Evolutionary conservation across 2,113 vertebrate genomes (phyloP).

Genomic region (Sinocyclocheilus maitianheensis): DNA sequence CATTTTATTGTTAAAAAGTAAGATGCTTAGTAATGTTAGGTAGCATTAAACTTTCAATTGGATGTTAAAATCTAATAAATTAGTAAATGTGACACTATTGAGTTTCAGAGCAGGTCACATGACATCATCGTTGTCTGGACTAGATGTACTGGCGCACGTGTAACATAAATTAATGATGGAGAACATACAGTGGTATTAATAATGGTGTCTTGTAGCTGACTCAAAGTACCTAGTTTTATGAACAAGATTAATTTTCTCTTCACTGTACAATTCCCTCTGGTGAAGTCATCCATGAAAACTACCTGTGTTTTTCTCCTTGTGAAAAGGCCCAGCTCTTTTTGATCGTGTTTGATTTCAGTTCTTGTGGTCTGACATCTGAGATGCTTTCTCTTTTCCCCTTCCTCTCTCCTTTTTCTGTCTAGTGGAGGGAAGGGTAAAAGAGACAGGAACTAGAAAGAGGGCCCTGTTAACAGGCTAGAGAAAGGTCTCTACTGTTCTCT

Average conservation of each 20-base stretch:
- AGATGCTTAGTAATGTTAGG: not conserved
- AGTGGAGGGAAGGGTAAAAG: conserved; percentile 65
- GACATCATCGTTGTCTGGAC: not conserved
- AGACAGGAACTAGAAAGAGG: conserved; percentile 71
- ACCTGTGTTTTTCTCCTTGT: conserved; percentile 45
- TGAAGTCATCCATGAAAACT: conserved; percentile 46
- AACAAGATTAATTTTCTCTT: conserved; percentile 16
- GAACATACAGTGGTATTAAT: conserved; percentile 21
- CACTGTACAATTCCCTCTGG: conserved; percentile 35
- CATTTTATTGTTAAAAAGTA: not conserved
- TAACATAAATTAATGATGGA: conserved; percentile 23
- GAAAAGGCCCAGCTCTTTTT: conserved; percentile 46
- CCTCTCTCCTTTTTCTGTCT: conserved; percentile 53
- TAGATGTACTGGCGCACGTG: not conserved
- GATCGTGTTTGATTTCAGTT: conserved; percentile 57
- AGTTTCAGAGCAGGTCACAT: not conserved
- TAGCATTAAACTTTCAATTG: not conserved
- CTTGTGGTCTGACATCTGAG: conserved; percentile 56
- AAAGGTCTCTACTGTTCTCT: conserved; percentile 74
- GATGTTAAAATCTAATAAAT: not conserved
- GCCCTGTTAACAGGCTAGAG: conserved; percentile 70
- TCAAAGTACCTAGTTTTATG: conserved; percentile 24
- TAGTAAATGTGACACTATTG: not conserved
- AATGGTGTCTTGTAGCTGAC: conserved; percentile 15
- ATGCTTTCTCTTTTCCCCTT: conserved; percentile 49